These are phyloP conservation scores for Metaphire vulgaris DNA, from an alignment of 1,140 invertebrate species.

Conservation along the genomic window DNA sequence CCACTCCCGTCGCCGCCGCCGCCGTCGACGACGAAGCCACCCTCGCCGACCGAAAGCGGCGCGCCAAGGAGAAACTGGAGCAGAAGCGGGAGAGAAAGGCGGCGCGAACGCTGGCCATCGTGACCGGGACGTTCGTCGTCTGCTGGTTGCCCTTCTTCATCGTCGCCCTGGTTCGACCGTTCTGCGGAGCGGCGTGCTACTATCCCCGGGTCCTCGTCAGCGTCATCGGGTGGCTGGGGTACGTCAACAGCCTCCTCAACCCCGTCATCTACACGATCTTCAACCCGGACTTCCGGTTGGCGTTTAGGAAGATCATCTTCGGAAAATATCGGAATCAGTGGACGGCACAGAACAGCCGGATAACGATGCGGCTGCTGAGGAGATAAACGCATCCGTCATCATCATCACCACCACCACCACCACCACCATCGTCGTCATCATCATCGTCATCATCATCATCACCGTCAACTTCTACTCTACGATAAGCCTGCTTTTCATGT, in stretches of 20 bases:
- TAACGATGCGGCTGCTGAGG: neutral
- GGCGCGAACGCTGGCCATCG: conserved; percentile 56
- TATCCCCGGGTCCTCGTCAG: conserved; percentile 46
- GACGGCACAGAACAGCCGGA: neutral
- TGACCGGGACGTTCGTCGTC: conserved; percentile 58
- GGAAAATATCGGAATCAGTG: conserved; percentile 19
- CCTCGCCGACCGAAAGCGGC: conserved; percentile 31
- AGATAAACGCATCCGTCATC: too few species aligned
- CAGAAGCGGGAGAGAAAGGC: conserved; percentile 54
- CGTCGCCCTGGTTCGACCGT: conserved; percentile 57
- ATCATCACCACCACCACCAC: too few species aligned
- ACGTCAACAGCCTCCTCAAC: conserved; percentile 55
- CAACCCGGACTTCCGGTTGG: conserved; percentile 59
- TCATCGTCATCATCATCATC: too few species aligned
- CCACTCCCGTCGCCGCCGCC: too few species aligned
- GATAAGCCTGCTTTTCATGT: too few species aligned
- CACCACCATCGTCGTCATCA: too few species aligned
- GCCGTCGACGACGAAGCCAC: neutral
- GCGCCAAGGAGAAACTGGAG: conserved; percentile 50
- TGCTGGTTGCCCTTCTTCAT: conserved; percentile 62
- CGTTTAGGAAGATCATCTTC: conserved; percentile 43
- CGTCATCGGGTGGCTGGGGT: conserved; percentile 54
- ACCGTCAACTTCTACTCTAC: too few species aligned
- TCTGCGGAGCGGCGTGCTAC: conserved; percentile 52
- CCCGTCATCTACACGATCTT: conserved; percentile 61